Evolutionary conservation across 2,797 vertebrate genomes (phyloP), one percentile per base, ranked within the genome.

Genomic region (Echeneis naucrates): DNA sequence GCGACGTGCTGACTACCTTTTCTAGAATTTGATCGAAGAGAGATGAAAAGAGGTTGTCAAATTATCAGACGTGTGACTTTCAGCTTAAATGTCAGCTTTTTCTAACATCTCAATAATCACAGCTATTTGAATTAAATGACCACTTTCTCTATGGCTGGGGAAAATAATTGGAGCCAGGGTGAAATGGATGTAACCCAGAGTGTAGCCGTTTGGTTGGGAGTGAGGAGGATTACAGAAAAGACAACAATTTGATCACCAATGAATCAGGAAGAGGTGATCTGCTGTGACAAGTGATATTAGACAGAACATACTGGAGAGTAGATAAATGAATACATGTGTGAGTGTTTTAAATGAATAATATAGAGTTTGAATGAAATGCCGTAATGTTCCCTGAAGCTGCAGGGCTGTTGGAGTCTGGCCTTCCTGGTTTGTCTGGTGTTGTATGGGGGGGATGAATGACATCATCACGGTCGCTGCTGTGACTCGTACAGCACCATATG

Each of bases 121-220:
- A 32, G 61, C 70, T 68, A 73, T 82, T 84, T 69, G 51, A 78
- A 73, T 82, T 40, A 75, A 86, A 87, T 70, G 6, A 59, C 67
- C 68, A 44, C 38, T 51, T 64, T 77, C 55, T 77, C 60, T 51
- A 45, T 52, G 33, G 60, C 69, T 64, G 24, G 1, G 54, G n/a
- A 70, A 75, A 85, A 85, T 78, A 62, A 85, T 84, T 75, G 72
- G 47, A 85, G 55, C 53, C 73, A 66, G 61, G 61, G 66, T 83
- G 57, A 75, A 60, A 71, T 64, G 60, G 55, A 38, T 75, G 58
- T 67, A 80, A 73, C 75, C 47, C 61, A 61, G 63, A 76, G 75
- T 12, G 48, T 74, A 69, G 44, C 70, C 17, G 58, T 67, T 81
- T 75, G 51, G 48, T 50, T 1, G 52, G 56, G 12, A 68, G 58